Conservation (phyloP, 2,113 vertebrate genomes). For the Macrotis lagotis region DNA sequence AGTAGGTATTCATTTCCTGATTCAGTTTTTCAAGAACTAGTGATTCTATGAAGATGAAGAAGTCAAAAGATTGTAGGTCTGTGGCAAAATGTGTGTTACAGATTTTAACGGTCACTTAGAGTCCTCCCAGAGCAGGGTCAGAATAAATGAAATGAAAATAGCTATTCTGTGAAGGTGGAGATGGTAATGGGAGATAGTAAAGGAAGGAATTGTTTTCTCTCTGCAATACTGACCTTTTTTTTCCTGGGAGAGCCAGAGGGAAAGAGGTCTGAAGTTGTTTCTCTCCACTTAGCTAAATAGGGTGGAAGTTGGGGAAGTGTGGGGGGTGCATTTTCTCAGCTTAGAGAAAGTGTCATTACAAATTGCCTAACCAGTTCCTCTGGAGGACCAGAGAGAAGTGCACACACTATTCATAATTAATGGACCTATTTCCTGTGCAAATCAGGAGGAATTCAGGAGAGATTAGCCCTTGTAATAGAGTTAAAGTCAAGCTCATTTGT, state of each 20-base stretch:
- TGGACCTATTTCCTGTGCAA: slow-evolving; percentile 70
- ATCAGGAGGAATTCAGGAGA: slow-evolving; percentile 67
- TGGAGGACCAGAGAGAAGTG: slow-evolving; percentile 49
- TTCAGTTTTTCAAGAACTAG: not conserved
- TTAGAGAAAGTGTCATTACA: slow-evolving; percentile 66
- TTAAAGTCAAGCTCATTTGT: slow-evolving; percentile 76
- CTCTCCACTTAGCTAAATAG: not conserved
- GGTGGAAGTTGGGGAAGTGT: accelerated
- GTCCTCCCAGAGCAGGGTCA: not conserved
- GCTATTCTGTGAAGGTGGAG: not conserved
- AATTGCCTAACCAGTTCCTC: slow-evolving; percentile 42
- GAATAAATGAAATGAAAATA: not conserved
- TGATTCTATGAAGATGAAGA: not conserved
- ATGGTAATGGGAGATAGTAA: not conserved
- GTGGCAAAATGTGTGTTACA: not conserved
- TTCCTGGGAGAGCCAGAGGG: not conserved
- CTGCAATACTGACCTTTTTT: not conserved
- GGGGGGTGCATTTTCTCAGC: slow-evolving; percentile 13
- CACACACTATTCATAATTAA: slow-evolving; percentile 75
- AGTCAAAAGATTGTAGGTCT: not conserved
- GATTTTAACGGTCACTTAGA: not conserved
- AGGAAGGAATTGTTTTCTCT: not conserved
- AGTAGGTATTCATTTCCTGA: not conserved
- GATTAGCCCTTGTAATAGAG: slow-evolving; percentile 67
- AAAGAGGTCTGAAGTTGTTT: not conserved